A percentile compares a stretch with the other conserved stretches of the same genome.
Evolutionary conservation across 2,888 invertebrate genomes (phyloP).

Genomic region (Papilio protenor): DNA sequence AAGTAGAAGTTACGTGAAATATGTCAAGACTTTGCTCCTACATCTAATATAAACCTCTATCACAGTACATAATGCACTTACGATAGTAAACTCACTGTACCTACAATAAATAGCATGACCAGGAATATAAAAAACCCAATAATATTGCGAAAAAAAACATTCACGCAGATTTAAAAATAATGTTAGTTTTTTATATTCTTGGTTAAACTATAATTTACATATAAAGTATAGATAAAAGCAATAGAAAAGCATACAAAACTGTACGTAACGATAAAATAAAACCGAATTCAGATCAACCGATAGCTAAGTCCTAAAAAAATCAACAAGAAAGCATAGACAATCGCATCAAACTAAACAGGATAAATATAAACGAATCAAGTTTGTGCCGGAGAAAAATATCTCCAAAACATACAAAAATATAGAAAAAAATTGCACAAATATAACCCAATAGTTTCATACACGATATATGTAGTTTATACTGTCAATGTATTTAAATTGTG

Average conservation of each 20-base stretch:
- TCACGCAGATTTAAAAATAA: no score
- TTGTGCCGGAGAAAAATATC: conserved; percentile 19
- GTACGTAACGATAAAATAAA: conserved; percentile 57
- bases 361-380: conserved; percentile 30
- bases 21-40: conserved; percentile 76
- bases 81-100: conserved; percentile 66
- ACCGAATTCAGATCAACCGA: conserved; percentile 53
- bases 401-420: conserved; percentile 11
- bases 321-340: conserved; percentile 61
- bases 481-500: conserved; percentile 1
- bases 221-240: conserved; percentile 41
- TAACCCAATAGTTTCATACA: conserved; percentile 16
- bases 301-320: conserved; percentile 53
- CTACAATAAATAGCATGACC: conserved; percentile 55
- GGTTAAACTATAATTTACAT: no score
- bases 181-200: no score
- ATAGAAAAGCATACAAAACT: conserved; percentile 52
- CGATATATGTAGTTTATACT: background rate
- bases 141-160: no score
- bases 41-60: conserved; percentile 77
- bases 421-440: conserved; percentile 17
- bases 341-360: conserved; percentile 47
- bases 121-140: conserved; percentile 39
- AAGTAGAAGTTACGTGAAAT: background rate
- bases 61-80: conserved; percentile 84